Base-by-base conservation (phyloP, 2,113 vertebrate genomes). In the Chaenocephalus aceratus region DNA sequence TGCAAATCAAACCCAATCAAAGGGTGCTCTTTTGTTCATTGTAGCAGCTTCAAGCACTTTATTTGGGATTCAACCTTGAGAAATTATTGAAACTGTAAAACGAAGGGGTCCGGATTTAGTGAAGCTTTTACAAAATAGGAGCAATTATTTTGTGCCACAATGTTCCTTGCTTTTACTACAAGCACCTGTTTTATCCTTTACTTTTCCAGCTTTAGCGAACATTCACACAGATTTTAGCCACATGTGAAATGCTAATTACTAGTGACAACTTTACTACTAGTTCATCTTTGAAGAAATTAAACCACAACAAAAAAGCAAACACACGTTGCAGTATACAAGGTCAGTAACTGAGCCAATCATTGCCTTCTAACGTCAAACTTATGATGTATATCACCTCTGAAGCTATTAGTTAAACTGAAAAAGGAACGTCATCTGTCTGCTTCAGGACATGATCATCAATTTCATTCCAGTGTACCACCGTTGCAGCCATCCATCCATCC, bases 1-100 rank as follows among this genome's bases (percentile, higher is more conserved):
- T 75, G 52, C 69, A 77, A 63, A 83, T 76, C 58, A 73, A 72
- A 60, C 14, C 34, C 62, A 78, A 78, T 64, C 61, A 60, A 86
- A 77, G 21, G 14, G 23, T 30, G 63, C 60, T 41, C 4, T 71
- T 56, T 68, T 36, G 41, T 49, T 12, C n/a, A 69, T 59, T 69
- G 64, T 23, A 41, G 34, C n/a, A 52, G 21, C 21, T 77, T 76
- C n/a, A 58, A 0, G 11, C 74, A 68, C 30, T 64, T 65, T 16
- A 53, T 76, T 79, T 68, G 26, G 57, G 26, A 66, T 53, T 30
- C 15, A 78, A 70, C 48, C 34, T 54, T 58, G 23, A 48, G 53
- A 63, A 56, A 71, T 64, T 3, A 60, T 23, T 70, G 10, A 4
- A 12, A 65, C 5, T 0, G 48, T 15, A 48, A 48, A 34, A 64